Conservation (phyloP, 2,888 invertebrate species). For the Pasiphila rectangulata region DNA sequence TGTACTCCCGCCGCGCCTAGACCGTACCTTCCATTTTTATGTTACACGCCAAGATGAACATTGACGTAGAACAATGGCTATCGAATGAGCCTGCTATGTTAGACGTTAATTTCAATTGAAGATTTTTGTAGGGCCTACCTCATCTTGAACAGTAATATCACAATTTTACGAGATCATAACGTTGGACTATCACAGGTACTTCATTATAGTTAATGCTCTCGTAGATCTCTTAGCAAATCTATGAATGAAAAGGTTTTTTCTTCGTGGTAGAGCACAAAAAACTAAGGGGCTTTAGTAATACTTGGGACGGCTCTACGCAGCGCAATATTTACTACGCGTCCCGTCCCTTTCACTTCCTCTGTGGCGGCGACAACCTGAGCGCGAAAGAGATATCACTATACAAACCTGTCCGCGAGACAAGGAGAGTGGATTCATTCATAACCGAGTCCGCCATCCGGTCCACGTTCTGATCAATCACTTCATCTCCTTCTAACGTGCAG, state of each 20-base stretch:
- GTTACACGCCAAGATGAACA: conserved; percentile 5
- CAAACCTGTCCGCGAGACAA: conserved; percentile 49
- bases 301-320: conserved; percentile 62
- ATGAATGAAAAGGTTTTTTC: conserved; percentile 69
- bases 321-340: conserved; percentile 79
- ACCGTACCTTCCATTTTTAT: conserved; percentile 19
- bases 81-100: conserved; percentile 3
- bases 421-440: conserved; percentile 78
- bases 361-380: conserved; percentile 74
- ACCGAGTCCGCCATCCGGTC: conserved; percentile 79
- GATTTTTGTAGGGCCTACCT: background rate
- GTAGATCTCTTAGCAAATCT: conserved; percentile 42
- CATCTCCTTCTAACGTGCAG: conserved; percentile 76
- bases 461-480: conserved; percentile 72
- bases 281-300: conserved; percentile 63
- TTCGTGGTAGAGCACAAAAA: conserved; percentile 66
- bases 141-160: background rate
- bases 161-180: background rate
- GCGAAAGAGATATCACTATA: conserved; percentile 58
- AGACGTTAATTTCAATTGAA: too few species aligned
- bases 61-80: conserved; percentile 10
- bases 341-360: conserved; percentile 81
- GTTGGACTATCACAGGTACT: background rate
- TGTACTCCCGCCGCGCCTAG: conserved; percentile 37
- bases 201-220: conserved; percentile 10